Evolutionary conservation across 1,140 invertebrate species (phyloP).

Genomic region (Brachionus paranguensis): DNA sequence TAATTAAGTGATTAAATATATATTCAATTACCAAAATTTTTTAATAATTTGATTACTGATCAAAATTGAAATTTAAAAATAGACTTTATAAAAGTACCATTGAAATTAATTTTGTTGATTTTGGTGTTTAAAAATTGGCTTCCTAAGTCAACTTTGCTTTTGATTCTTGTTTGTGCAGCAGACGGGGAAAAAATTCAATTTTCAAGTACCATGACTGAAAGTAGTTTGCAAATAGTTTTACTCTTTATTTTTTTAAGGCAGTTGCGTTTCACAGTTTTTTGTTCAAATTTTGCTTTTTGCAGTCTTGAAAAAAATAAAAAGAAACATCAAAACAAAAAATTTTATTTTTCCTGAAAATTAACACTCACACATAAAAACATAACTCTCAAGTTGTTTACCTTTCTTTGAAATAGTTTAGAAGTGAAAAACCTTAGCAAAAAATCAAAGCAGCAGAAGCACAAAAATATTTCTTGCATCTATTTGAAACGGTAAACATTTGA

Average conservation of each 20-base stretch:
- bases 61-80: not conserved
- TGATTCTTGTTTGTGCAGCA: not conserved
- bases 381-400: constrained; percentile 29
- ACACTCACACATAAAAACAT: not conserved
- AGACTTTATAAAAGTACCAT: not conserved
- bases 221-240: not conserved
- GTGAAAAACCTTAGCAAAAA: not conserved
- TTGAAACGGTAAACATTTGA: not conserved
- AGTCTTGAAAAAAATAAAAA: not conserved
- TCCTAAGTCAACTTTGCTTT: not conserved
- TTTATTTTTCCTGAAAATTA: not conserved
- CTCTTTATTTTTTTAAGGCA: not conserved
- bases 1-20: not conserved
- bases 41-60: not conserved
- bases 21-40: too few species aligned
- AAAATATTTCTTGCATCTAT: not conserved
- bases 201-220: not conserved
- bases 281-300: not conserved
- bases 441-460: not conserved
- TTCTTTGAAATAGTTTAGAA: not conserved
- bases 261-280: not conserved
- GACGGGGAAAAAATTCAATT: not conserved
- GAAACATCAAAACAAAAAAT: not conserved
- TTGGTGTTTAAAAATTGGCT: not conserved
- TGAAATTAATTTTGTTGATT: constrained; percentile 10